A percentile compares a stretch with the other conserved stretches of the same genome.
phyloP scores from a whole-genome alignment of 2,888 invertebrate species.

The Andrena hattorfiana region DNA sequence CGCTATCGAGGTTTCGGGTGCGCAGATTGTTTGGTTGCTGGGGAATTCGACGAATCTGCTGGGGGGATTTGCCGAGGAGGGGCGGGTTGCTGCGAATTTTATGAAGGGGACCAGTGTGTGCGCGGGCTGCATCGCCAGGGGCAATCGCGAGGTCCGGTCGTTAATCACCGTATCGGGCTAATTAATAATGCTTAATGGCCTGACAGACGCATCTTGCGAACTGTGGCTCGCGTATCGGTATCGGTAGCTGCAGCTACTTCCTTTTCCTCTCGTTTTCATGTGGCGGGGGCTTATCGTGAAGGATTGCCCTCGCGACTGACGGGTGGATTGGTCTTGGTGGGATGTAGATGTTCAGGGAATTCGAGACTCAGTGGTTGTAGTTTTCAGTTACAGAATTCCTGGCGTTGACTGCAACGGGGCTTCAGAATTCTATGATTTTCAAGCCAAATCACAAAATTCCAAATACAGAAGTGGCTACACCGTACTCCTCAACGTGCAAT shows the following conservation, averaged over 20 bases:
- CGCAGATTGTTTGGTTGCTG: not conserved
- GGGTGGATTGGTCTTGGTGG: not conserved
- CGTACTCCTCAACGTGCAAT: too few species aligned
- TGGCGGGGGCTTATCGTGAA: constrained; percentile 38
- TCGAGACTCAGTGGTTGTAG: not conserved
- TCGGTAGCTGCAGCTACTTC: constrained; percentile 40
- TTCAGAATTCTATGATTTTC: too few species aligned
- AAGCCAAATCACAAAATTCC: too few species aligned
- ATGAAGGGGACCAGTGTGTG: constrained; percentile 33
- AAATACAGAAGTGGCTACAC: too few species aligned
- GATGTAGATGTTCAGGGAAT: not conserved
- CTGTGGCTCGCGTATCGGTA: constrained; percentile 30
- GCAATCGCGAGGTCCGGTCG: constrained; percentile 48
- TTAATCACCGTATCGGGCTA: constrained; percentile 73
- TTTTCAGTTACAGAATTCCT: not conserved
- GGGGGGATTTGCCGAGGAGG: not conserved
- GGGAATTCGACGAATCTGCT: constrained; percentile 21
- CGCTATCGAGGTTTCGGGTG: not conserved
- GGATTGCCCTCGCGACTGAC: not conserved
- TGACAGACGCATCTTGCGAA: constrained; percentile 52
- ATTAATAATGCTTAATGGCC: constrained; percentile 73
- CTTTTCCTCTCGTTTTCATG: constrained; percentile 34
- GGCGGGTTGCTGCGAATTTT: constrained; percentile 5
- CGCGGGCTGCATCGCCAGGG: constrained; percentile 5
- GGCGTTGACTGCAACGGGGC: too few species aligned